Evolutionary conservation across 2,888 invertebrate genomes (phyloP).

Genomic region (Diadegma fenestrale): DNA sequence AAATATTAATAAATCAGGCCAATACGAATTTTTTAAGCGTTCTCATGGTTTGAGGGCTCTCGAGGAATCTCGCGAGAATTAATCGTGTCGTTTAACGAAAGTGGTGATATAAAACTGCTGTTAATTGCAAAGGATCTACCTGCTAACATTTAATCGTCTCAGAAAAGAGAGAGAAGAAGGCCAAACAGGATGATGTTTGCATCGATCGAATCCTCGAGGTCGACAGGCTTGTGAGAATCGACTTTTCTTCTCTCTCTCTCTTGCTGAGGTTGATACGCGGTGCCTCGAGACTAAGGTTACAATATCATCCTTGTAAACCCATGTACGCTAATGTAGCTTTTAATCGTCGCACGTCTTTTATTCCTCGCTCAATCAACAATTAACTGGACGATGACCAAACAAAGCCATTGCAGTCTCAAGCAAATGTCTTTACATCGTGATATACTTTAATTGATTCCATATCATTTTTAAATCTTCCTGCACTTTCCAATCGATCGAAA

Average conservation of each 20-base stretch:
- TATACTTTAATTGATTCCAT: constrained; percentile 27
- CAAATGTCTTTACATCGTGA: constrained; percentile 17
- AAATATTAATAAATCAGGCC: neutral
- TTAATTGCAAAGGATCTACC: constrained; percentile 51
- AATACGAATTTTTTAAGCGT: neutral
- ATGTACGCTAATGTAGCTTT: constrained; percentile 17
- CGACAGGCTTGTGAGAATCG: constrained; percentile 55
- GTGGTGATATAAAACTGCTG: constrained; percentile 39
- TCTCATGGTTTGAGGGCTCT: neutral
- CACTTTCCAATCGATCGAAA: neutral
- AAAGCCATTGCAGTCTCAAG: constrained; percentile 32
- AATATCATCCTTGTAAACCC: constrained; percentile 43
- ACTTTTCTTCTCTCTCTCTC: constrained; percentile 51
- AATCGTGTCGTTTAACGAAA: constrained; percentile 56
- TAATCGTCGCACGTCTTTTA: constrained; percentile 20
- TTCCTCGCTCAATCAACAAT: constrained; percentile 50
- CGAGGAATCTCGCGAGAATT: constrained; percentile 35
- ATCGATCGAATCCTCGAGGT: constrained; percentile 64
- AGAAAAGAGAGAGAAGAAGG: constrained; percentile 56
- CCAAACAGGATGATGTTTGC: constrained; percentile 57
- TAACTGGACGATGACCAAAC: constrained; percentile 37
- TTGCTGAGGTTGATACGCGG: constrained; percentile 36
- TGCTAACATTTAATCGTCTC: constrained; percentile 41
- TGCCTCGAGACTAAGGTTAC: constrained; percentile 44
- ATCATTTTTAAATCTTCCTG: neutral